Base-by-base conservation (phyloP, 2,888 invertebrate genomes). In the Carabus problematicus region DNA sequence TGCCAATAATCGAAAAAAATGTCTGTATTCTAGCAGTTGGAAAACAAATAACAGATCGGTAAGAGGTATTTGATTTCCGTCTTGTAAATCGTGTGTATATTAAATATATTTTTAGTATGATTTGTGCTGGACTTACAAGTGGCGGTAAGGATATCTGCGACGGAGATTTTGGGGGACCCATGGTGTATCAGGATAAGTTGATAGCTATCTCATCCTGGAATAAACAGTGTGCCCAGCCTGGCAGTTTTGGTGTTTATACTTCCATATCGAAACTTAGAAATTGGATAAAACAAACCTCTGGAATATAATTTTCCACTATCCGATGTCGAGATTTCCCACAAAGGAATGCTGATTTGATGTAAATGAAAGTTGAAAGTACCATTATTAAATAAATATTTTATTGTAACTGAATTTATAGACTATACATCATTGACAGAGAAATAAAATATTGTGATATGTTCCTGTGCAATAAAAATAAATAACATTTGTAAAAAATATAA, bases 161-260 rank as follows among this genome's bases (percentile, higher is more conserved):
- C 4, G 64, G 64, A 6, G 64, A 64, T 42, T 64, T 14, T 54
- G 64, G 64, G 1, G 64, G 64, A 0, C 64, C 64, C 9, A 40
- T 64, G 16, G 64, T 64, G 1, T 54, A 54, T 40, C 16, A n/a
- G 8, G 9, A 41, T 3, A 54, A 54, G 8, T 39, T 64, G 3
- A 40, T 64, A n/a, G 64, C 54, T 9, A 16, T 64, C 7, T 42
- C 55, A 18, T 4, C 64, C 2, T 41, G 41, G 41, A 55, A 55
- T 19, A 56, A 40, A 29, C 3, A 16, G 3, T 64, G 64, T 55
- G 64, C 42, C 4, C 39, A 42, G 3, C 41, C 64, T 8, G 55
- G 55, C 7, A 6, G 16, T 8, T 64, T 55, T 42, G 64, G 64
- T 1, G 41, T 64, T 1, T 64, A 64, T 18, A 55, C 64, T 16